A percentile compares a stretch with the other conserved stretches of the same genome.
These are phyloP conservation scores for Crocallis elinguaria DNA, from an alignment of 2,888 invertebrate genomes.

Conservation along the genomic window DNA sequence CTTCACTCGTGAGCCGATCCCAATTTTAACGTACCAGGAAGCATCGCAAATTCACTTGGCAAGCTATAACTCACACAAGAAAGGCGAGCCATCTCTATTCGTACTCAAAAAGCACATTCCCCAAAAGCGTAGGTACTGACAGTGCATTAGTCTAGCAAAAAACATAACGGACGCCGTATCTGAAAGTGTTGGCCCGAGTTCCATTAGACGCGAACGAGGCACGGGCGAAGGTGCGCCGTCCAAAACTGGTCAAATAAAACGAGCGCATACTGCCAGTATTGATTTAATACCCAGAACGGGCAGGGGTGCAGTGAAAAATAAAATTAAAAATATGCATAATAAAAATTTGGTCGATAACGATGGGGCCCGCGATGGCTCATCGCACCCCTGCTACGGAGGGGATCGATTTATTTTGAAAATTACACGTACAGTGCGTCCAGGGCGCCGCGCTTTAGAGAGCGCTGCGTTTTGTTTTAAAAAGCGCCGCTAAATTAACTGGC, in stretches of 20 bases:
- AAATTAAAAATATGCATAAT: constrained; percentile 81
- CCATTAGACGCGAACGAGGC: constrained; percentile 37
- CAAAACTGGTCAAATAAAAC: constrained; percentile 37
- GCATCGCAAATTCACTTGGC: too few species aligned
- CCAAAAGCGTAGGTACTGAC: constrained; percentile 19
- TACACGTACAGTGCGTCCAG: constrained; percentile 30
- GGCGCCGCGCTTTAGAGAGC: neutral
- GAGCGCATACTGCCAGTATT: constrained; percentile 45
- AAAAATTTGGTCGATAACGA: constrained; percentile 79
- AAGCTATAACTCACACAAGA: too few species aligned
- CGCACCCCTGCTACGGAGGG: constrained; percentile 59
- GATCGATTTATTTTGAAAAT: constrained; percentile 51
- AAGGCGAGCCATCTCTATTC: too few species aligned
- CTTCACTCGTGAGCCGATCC: too few species aligned
- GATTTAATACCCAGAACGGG: constrained; percentile 47
- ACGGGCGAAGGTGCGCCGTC: constrained; percentile 29
- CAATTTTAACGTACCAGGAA: too few species aligned
- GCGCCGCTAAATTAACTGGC: neutral
- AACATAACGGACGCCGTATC: constrained; percentile 28
- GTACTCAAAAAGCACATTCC: constrained; percentile 1
- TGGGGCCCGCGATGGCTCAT: constrained; percentile 55
- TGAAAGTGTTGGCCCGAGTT: constrained; percentile 33
- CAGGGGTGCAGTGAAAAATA: constrained; percentile 71
- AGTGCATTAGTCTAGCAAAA: constrained; percentile 44
- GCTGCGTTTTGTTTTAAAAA: constrained; percentile 5